Conservation (phyloP, 1,140 invertebrate species). For the Pseudomyrmex concolor region DNA sequence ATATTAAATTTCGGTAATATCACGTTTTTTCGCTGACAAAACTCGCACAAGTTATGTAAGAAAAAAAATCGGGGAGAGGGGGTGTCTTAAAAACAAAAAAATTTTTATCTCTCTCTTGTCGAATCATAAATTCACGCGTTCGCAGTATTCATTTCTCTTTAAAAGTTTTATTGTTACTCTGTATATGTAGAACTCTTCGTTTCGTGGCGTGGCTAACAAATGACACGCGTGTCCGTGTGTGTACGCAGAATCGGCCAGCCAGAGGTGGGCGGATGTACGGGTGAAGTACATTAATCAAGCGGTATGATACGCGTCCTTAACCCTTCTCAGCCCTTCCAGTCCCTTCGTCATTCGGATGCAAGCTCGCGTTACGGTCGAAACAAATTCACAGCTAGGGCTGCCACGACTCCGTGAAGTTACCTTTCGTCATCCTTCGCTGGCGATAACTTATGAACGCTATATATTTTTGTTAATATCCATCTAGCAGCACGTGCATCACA, state of each 20-base stretch:
- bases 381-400: constrained; percentile 61
- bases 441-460: constrained; percentile 21
- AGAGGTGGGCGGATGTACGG: constrained; percentile 48
- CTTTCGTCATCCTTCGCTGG: constrained; percentile 9
- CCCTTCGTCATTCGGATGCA: constrained; percentile 39
- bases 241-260: constrained; percentile 5
- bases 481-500: neutral
- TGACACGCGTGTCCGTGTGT: constrained; percentile 48
- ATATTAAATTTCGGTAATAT: neutral
- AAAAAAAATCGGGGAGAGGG: neutral
- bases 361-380: constrained; percentile 34
- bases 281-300: constrained; percentile 75
- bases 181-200: constrained; percentile 3
- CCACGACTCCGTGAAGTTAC: constrained; percentile 32
- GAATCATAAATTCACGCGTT: neutral
- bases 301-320: constrained; percentile 73
- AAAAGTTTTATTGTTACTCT: constrained; percentile 17
- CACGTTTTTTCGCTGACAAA: neutral
- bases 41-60: neutral
- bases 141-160: neutral
- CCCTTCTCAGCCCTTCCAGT: constrained; percentile 61
- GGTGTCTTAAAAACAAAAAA: neutral
- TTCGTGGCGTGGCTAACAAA: constrained; percentile 52
- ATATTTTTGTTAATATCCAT: constrained; percentile 51
- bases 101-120: constrained; percentile 7